Base-by-base conservation (phyloP, 2,797 vertebrate species). In the Melanotaenia parkinsoni region DNA sequence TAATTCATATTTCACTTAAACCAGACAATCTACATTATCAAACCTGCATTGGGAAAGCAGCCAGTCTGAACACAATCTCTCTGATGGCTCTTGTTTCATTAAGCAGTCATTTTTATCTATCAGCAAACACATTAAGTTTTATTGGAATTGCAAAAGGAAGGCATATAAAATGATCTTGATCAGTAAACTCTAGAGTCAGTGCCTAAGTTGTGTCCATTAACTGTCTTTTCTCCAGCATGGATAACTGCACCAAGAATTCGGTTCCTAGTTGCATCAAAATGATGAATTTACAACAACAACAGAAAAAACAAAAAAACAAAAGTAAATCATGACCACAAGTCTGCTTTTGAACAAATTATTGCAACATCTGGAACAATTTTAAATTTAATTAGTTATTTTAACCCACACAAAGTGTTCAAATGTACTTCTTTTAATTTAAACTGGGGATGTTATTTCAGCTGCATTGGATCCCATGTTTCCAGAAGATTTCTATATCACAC, bases 381-480 rank as follows among this genome's bases (percentile, higher is more conserved):
- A n/a, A 22, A 70, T 12, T n/a, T 33, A 2, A 58, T 57, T 45
- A 33, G 43, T 32, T 51, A 33, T 40, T 33, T 24, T 62, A 51
- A 51, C 4, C 6, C 20, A 64, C 37, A 38, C 4, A n/a, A 22
- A 30, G 8, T 37, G n/a, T 26, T 16, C 22, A 63, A 61, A 54
- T 72, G 33, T 30, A 20, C 33, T 51, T 51, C 10, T 51, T 22
- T 51, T 22, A 47, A 4, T 26, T 58, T 3, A 69, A 35, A 43
- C 45, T 50, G 24, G 13, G 40, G 30, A 16, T 40, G 40, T 56
- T 0, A 54, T 66, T 85, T 86, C 22, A 77, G 86, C 91, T 93
- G 89, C 90, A 91, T 91, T 91, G 90, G 91, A 93, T 93, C 86
- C 90, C 89, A 74, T 66, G 60, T 84, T 89, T 87, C 65, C 77